These are phyloP conservation scores for Dicyema japonicum DNA, from an alignment of 1,140 invertebrate genomes.

Conservation along the genomic window DNA sequence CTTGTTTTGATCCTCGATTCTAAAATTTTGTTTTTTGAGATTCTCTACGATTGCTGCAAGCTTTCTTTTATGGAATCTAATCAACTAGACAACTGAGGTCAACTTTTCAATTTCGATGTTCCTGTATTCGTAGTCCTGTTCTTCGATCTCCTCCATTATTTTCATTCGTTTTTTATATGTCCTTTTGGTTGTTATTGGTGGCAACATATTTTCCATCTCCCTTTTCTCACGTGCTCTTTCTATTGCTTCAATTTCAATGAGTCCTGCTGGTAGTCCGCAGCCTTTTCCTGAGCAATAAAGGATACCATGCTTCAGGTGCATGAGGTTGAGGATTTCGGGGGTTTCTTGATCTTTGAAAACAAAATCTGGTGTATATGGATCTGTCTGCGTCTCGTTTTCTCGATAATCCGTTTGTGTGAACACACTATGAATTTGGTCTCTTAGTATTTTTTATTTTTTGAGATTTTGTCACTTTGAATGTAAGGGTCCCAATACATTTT, in stretches of 20 bases:
- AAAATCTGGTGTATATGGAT: slow-evolving; percentile 35
- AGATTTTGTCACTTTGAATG: no score
- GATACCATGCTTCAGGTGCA: slow-evolving; percentile 27
- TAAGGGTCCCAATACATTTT: no score
- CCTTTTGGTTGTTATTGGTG: slow-evolving; percentile 20
- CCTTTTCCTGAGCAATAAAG: slow-evolving; percentile 7
- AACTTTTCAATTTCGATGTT: slow-evolving; percentile 26
- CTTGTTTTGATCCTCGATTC: slow-evolving; percentile 17
- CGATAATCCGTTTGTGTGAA: slow-evolving; percentile 34
- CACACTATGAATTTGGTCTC: slow-evolving; percentile 10
- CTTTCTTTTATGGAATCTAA: slow-evolving; percentile 8
- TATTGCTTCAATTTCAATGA: slow-evolving; percentile 29
- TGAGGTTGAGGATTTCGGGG: slow-evolving; percentile 29
- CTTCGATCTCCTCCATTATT: slow-evolving; percentile 29
- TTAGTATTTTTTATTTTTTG: no score
- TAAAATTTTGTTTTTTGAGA: slow-evolving; percentile 13
- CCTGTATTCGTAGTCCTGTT: slow-evolving; percentile 29
- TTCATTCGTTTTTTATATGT: slow-evolving; percentile 24
- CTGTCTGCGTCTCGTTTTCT: slow-evolving; percentile 39
- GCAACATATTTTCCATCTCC: slow-evolving; percentile 26
- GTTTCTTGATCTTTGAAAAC: slow-evolving; percentile 21
- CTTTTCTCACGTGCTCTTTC: slow-evolving; percentile 24
- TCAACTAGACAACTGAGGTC: background rate
- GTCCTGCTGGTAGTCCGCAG: slow-evolving; percentile 28
- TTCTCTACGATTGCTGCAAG: slow-evolving; percentile 16